A percentile compares a stretch with the other conserved stretches of the same genome.
Evolutionary conservation across 2,888 invertebrate species (phyloP).

Genomic region (Hirtodrosophila confusa): DNA sequence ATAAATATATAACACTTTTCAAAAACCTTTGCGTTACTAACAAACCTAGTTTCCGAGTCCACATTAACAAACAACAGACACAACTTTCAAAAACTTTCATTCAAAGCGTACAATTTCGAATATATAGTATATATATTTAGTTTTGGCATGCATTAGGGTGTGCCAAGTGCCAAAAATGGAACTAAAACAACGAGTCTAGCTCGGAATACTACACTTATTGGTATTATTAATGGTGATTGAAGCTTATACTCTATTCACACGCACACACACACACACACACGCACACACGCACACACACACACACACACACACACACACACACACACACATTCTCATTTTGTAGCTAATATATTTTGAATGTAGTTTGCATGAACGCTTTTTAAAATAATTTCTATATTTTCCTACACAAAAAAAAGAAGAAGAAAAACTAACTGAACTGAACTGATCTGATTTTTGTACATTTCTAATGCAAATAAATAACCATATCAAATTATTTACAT

Average conservation of each 20-base stretch:
- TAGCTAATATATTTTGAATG: slow-evolving; percentile 16
- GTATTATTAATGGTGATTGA: slow-evolving; percentile 5
- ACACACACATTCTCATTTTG: slow-evolving; percentile 8
- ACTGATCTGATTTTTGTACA: too few relatives aligned
- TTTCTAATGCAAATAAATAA: too few relatives aligned
- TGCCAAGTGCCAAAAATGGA: slow-evolving; percentile 17
- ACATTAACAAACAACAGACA: too few relatives aligned
- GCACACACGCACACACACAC: slow-evolving; percentile 1
- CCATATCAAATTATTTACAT: too few relatives aligned
- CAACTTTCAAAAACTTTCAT: background rate
- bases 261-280: background rate
- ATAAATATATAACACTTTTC: background rate
- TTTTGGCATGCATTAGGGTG: slow-evolving; percentile 33
- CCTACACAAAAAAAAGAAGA: too few relatives aligned
- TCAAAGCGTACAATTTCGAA: background rate
- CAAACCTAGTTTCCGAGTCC: slow-evolving; percentile 7
- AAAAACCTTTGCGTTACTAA: slow-evolving; percentile 34
- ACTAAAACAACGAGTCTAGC: background rate
- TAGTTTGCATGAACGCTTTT: slow-evolving; percentile 44
- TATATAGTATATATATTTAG: background rate
- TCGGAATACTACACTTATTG: slow-evolving; percentile 6
- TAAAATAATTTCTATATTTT: too few relatives aligned
- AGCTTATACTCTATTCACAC: background rate
- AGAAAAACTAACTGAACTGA: too few relatives aligned
- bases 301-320: background rate